Evolutionary conservation across 2,113 vertebrate species (phyloP).

Genomic region (Sclerurus mexicanus): DNA sequence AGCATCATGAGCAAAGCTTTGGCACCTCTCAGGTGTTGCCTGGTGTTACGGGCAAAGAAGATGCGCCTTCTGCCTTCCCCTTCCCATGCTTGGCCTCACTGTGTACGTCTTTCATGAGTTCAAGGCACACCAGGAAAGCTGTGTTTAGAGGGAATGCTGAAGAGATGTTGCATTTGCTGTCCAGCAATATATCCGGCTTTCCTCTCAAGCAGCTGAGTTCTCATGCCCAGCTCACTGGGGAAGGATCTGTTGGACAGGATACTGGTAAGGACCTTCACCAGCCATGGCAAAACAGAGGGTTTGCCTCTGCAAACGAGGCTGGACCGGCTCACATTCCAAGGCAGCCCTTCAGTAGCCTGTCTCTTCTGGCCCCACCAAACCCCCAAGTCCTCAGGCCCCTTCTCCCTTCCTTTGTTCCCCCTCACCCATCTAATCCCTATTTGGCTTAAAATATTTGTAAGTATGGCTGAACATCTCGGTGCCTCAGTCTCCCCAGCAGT

Average conservation of each 20-base stretch:
- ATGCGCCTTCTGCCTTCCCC: neutral
- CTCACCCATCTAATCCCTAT: neutral
- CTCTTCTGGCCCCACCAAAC: neutral
- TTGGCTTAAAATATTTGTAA: neutral
- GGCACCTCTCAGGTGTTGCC: neutral
- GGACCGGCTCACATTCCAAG: neutral
- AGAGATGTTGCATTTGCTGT: neutral
- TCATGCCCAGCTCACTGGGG: neutral
- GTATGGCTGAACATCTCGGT: neutral
- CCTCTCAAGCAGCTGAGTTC: neutral
- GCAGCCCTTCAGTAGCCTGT: neutral
- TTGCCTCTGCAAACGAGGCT: neutral
- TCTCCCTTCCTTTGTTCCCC: neutral
- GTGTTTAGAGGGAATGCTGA: neutral
- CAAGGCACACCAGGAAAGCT: neutral
- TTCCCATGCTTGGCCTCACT: neutral
- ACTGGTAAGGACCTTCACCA: neutral
- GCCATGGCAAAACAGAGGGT: neutral
- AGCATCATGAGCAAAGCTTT: neutral
- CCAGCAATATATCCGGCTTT: neutral
- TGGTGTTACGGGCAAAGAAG: neutral
- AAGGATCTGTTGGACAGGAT: neutral
- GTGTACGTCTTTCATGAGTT: neutral
- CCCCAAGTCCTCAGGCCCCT: neutral
- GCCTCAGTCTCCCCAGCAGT: neutral